A percentile compares a stretch with the other conserved stretches of the same genome.
These are phyloP conservation scores for Carollia perspicillata DNA, from an alignment of 2,113 vertebrate genomes.

Conservation along the genomic window DNA sequence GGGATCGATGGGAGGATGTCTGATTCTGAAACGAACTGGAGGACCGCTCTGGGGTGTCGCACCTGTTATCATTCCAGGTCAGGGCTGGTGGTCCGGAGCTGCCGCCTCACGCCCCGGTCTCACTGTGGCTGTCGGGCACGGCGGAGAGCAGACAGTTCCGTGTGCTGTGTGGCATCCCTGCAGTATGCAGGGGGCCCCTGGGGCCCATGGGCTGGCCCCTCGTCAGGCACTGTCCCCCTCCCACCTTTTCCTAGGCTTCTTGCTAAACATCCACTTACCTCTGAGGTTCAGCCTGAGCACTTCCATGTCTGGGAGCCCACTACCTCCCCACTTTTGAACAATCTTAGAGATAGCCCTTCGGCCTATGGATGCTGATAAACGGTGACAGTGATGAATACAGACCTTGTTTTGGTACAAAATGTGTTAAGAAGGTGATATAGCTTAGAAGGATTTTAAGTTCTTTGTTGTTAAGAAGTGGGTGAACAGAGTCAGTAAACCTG, in stretches of 20 bases:
- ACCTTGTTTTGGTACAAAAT: not conserved
- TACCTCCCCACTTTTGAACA: not conserved
- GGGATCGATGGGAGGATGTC: conserved; percentile 6
- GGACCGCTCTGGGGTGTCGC: not conserved
- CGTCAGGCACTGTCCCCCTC: not conserved
- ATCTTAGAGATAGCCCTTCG: not conserved
- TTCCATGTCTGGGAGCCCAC: not conserved
- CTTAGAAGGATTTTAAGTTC: not conserved
- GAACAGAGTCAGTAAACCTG: not conserved
- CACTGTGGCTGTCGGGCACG: not conserved
- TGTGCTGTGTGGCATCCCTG: not conserved
- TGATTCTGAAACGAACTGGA: not conserved
- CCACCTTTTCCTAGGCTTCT: not conserved
- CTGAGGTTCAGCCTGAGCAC: not conserved
- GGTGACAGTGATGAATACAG: not conserved
- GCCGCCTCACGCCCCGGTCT: not conserved
- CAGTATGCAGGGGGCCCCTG: not conserved
- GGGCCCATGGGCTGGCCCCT: not conserved
- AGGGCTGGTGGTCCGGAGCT: not conserved
- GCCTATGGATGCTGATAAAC: not conserved
- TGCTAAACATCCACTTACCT: not conserved
- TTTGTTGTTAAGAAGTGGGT: not conserved
- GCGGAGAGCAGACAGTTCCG: fast-evolving
- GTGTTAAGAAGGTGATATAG: not conserved
- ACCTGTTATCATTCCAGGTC: not conserved